Evolutionary conservation across 2,797 vertebrate species (phyloP), one percentile per base, ranked within the genome.

Genomic region (Hafferia zeledoni): DNA sequence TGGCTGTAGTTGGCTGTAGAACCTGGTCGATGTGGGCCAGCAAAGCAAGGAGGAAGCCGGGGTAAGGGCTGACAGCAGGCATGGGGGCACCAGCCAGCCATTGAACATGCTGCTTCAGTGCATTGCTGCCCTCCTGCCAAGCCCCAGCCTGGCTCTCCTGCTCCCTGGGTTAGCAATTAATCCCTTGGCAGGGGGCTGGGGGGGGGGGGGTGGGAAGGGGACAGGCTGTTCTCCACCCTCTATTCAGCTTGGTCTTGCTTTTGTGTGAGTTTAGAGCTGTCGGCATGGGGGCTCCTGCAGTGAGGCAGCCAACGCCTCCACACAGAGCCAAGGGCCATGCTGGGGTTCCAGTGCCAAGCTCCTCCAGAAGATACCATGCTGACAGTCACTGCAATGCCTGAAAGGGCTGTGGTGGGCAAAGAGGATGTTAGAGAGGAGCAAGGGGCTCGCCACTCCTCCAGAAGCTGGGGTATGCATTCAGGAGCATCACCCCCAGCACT

Each of bases 1-100:
- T 71, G 79, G 80, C 89, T 80, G 89, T 82, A 79, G 43, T 44
- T 71, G 79, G 80, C 89, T 80, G 89, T 82, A 78, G 53, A 87
- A 17, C 41, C 72, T 47, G 82, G 65, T 69, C 7, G 0, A 13
- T 57, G 15, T 31, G 61, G 75, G 44, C 92, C 82, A 85, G 89
- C 11, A 33, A 0, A 1, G 88, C 39, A 15, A 84, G 68, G 68
- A 90, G 72, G 55, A 80, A 90, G 86, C 68, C 0, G 0, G 68
- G 24, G 57, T 53, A 53, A 92, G 44, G 81, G 70, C 86, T 87
- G 74, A 79, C 28, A 9, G 85, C 57, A 56, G 63, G 53, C 39
- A 2, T 0, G 1, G 43, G 76, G 59, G 43, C 81, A 90, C 53
- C 57, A 75, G 88, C 57, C 46, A 4, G 49, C 41, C 13, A 10